Evolutionary conservation across 2,888 invertebrate genomes (phyloP).

Genomic region (Phaedon cochleariae): DNA sequence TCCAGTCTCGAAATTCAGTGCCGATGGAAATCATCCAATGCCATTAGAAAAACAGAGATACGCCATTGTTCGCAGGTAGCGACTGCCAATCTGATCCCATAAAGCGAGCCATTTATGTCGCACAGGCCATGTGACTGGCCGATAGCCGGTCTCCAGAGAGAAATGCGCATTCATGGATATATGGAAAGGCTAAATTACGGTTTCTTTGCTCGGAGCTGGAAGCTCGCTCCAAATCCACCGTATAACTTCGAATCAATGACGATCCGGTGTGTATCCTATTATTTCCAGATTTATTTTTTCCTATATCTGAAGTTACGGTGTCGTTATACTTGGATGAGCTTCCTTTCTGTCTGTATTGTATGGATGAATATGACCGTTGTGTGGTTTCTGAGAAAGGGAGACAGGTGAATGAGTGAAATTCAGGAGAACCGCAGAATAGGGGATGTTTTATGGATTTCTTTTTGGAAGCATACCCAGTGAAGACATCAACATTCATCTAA

Average conservation of each 20-base stretch:
- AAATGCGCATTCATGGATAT: slow-evolving; percentile 40
- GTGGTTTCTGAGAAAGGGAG: not conserved
- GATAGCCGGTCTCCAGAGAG: slow-evolving; percentile 38
- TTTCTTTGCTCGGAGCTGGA: slow-evolving; percentile 27
- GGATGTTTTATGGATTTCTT: too few species aligned
- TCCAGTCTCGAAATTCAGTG: not conserved
- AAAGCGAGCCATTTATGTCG: slow-evolving; percentile 41
- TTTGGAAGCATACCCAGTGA: too few species aligned
- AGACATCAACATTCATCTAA: too few species aligned
- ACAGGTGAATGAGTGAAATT: not conserved
- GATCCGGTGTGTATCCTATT: slow-evolving; percentile 37
- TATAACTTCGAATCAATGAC: slow-evolving; percentile 40
- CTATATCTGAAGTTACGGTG: slow-evolving; percentile 23
- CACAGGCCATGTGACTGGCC: slow-evolving; percentile 32
- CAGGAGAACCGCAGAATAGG: too few species aligned
- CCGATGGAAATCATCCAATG: not conserved
- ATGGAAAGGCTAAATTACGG: slow-evolving; percentile 39
- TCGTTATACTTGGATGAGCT: slow-evolving; percentile 13
- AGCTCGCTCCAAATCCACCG: slow-evolving; percentile 29
- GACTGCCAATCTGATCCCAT: slow-evolving; percentile 39
- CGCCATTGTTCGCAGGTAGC: slow-evolving; percentile 26
- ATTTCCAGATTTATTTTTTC: slow-evolving; percentile 34
- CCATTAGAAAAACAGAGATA: not conserved
- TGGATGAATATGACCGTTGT: not conserved
- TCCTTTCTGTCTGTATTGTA: not conserved